Evolutionary conservation across 2,113 vertebrate genomes (phyloP).

Genomic region (Hiodon alosoides): DNA sequence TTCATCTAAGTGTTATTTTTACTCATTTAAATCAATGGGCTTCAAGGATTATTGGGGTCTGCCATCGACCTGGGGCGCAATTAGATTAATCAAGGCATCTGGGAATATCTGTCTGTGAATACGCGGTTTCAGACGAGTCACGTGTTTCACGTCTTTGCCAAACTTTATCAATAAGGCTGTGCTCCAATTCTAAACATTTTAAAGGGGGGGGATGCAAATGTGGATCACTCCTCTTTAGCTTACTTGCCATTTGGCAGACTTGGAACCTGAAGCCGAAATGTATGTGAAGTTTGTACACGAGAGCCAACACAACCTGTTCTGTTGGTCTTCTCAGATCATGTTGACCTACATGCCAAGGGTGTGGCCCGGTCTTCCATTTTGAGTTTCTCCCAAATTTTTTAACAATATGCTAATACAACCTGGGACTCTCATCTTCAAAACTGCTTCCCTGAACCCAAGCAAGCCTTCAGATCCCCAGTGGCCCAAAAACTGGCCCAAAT

Average conservation of each 20-base stretch:
- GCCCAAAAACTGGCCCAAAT: too few relatives aligned
- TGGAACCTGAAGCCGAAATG: slow-evolving; percentile 3
- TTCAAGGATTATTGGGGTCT: slow-evolving; percentile 3
- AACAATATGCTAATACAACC: background rate
- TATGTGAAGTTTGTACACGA: background rate
- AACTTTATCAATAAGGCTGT: slow-evolving; percentile 25
- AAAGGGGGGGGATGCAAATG: slow-evolving; percentile 48
- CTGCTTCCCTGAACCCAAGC: too few relatives aligned
- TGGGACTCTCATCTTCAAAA: too few relatives aligned
- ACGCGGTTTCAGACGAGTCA: background rate
- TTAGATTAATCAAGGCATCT: slow-evolving; percentile 12
- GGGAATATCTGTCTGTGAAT: slow-evolving; percentile 18
- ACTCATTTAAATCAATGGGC: slow-evolving; percentile 12
- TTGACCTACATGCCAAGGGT: background rate
- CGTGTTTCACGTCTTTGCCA: slow-evolving; percentile 24
- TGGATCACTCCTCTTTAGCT: slow-evolving; percentile 47
- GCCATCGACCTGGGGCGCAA: slow-evolving; percentile 10
- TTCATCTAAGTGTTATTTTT: slow-evolving; percentile 20
- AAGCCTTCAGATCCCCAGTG: too few relatives aligned
- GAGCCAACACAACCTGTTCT: background rate
- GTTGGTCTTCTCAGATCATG: background rate
- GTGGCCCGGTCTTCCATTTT: background rate
- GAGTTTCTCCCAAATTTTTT: background rate
- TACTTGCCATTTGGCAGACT: slow-evolving; percentile 36
- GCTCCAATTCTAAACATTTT: slow-evolving; percentile 44